Conservation (phyloP, 2,113 vertebrate genomes). For the Globicephala melas region DNA sequence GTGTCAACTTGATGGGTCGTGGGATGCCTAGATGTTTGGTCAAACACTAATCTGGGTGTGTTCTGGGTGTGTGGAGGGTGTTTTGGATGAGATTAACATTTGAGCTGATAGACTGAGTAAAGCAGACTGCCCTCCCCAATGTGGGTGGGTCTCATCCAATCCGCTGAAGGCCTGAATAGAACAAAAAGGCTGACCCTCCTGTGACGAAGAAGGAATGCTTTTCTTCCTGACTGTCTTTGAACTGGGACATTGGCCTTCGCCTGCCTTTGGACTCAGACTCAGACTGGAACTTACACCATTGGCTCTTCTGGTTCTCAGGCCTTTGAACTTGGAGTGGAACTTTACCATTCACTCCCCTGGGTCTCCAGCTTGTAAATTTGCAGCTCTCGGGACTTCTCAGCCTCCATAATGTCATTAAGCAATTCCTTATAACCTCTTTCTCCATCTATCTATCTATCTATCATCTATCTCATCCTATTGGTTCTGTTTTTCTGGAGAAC, state of each 20-base stretch:
- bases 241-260: not conserved
- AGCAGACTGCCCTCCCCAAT: not conserved
- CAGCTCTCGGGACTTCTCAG: not conserved
- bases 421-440: not conserved
- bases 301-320: not conserved
- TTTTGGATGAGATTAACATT: not conserved
- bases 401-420: not conserved
- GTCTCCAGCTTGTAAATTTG: not conserved
- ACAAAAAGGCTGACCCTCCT: not conserved
- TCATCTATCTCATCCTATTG: not conserved
- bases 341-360: not conserved
- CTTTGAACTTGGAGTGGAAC: not conserved
- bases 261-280: not conserved
- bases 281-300: not conserved
- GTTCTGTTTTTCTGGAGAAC: not conserved
- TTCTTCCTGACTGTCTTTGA: not conserved
- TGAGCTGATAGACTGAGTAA: not conserved
- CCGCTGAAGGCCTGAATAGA: not conserved
- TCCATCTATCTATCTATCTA: not conserved
- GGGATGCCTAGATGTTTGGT: not conserved
- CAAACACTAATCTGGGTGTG: not conserved
- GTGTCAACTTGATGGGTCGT: not conserved
- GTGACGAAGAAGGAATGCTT: not conserved
- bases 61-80: not conserved
- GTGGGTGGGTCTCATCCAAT: not conserved